Evolutionary conservation across 1,140 invertebrate species (phyloP), one percentile per base, ranked within the genome.

Genomic region (Apis dorsata): DNA sequence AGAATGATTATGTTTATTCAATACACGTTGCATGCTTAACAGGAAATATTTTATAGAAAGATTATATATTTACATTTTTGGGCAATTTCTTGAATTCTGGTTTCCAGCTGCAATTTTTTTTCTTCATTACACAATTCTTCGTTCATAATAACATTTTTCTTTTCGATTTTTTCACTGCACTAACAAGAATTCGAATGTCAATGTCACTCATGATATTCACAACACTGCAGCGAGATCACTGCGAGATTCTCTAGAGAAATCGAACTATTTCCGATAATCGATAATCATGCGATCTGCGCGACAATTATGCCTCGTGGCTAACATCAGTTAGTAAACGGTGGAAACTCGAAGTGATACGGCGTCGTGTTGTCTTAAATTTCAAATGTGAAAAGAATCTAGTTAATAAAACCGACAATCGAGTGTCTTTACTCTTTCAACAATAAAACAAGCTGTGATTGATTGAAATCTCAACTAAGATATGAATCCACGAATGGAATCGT

Each of bases 191-290:
- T 71, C 69, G 19, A 55, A 53, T 24, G 62, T 66, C 19, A 51
- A 65, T 24, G 65, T 44, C 21, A 51, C 66, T 69, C 75, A 44
- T 13, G 24, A 17, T 19, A 24, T 55, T 69, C 76, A 57, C 63
- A 55, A 53, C 51, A 69, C 28, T 11, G n/a, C 34, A 44, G 34
- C 19, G 44, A 15, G 19, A 15, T 28, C 13, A 19, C 4, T 10
- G 51, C 13, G 55, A 68, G n/a, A 28, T 19, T 72, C 24, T 55
- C 44, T n/a, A n/a, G 12, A 19, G 15, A 10, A 24, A 53, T 53
- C 44, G 60, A 76, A 53, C 49, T 44, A 76, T 65, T n/a, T 0
- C 49, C 55, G 55, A 60, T 62, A 51, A 60, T 79, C 77, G 77
- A 79, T 51, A 51, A 12, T 24, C 55, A 13, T 53, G 10, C 11